phyloP scores from a whole-genome alignment of 1,140 invertebrate genomes.

The Atta cephalotes region DNA sequence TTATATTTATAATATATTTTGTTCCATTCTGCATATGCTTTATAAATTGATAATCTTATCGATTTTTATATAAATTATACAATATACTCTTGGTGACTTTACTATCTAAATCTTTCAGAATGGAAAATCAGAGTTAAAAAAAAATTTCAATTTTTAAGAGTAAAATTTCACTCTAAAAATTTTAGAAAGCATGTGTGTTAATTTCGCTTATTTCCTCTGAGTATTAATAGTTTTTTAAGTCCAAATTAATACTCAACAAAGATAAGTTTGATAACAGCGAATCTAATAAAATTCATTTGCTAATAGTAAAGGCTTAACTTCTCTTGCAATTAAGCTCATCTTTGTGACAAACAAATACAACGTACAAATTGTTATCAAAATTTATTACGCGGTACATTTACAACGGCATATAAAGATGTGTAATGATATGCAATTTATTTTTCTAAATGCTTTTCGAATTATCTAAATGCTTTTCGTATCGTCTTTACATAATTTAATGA shows the following conservation, averaged over 20 bases:
- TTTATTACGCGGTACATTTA: neutral
- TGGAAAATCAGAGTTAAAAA: too few relatives aligned
- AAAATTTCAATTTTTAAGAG: too few relatives aligned
- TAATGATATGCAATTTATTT: neutral
- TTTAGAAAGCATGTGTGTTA: neutral
- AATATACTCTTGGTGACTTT: neutral
- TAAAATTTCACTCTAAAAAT: too few relatives aligned
- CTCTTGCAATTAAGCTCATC: neutral
- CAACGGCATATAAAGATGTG: too few relatives aligned
- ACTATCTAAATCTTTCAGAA: neutral
- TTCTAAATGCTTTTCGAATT: neutral
- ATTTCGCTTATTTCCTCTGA: constrained; percentile 12
- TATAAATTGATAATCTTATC: neutral
- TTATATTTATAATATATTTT: neutral
- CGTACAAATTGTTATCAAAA: neutral
- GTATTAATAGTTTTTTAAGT: neutral
- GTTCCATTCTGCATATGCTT: neutral
- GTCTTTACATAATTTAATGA: neutral
- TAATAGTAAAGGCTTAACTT: constrained; percentile 17
- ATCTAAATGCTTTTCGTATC: too few relatives aligned
- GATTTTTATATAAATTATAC: neutral
- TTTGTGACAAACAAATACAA: neutral
- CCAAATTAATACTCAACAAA: too few relatives aligned
- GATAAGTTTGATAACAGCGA: neutral
- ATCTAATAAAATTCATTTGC: constrained; percentile 26